Base-by-base conservation (phyloP, 2,888 invertebrate genomes). In the Netelia fuscicornis region DNA sequence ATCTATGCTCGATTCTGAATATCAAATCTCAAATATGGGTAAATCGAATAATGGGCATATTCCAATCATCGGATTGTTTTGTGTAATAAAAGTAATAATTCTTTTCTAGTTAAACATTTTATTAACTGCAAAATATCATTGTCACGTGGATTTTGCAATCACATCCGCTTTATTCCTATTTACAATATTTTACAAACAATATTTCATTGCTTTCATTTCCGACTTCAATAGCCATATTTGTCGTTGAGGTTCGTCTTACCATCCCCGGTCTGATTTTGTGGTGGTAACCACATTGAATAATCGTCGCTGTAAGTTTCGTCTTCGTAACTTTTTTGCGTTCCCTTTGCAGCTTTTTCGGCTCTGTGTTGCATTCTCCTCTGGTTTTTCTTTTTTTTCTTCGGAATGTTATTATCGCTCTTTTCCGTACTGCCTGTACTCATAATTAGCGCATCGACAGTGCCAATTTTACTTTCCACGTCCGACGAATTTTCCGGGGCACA, bases 231-330 rank as follows among this genome's bases (percentile, higher is more conserved):
- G 20, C 97, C 97, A 92, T 95, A 96, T 94, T 97, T 97, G 54
- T 96, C 96, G 94, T 97, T 97, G 54, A 97, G 94, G 89, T 95
- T 95, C 1, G 97, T 97, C 88, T 95, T 95, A 5, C 97, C 97
- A 94, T 97, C 97, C 0, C 97, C 97, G 64, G 95, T 95, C 94
- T 98, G 97, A 91, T 95, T 95, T 87, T 94, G 89, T 0, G 98
- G 98, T 2, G 98, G 97, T 58, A 97, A 93, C 98, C 98, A 98
- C 90, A 96, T 96, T 9, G 96, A 96, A 92, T 97, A 97, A 91
- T 97, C 96, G 81, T 95, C 95, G 58, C 87, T 86, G 44, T 89
- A 88, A 9, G 86, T 48, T 23, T 92, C 94, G 48, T 94, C 91
- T 11, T 95, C 94, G 79, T 95, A 91, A 23, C 42, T 95, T 77